A percentile compares a stretch with the other conserved stretches of the same genome.
These are phyloP conservation scores for Procavia capensis DNA, from an alignment of 2,113 vertebrate genomes.

Conservation along the genomic window DNA sequence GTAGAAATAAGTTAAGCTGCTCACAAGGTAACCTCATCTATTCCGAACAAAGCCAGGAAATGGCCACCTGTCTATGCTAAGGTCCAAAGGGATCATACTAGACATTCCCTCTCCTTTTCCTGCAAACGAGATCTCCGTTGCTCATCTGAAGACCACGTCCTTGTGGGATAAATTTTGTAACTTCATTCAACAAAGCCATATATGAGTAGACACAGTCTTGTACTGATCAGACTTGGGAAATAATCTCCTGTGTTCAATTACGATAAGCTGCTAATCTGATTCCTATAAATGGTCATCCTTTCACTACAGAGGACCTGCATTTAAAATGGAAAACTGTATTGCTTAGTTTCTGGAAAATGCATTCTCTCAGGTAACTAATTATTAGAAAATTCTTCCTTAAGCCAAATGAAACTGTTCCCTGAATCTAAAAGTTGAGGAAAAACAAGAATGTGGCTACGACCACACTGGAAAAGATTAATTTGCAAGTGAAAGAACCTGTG, in stretches of 20 bases:
- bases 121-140: not conserved
- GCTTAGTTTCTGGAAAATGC: constrained; percentile 16
- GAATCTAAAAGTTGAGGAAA: not conserved
- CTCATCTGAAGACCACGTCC: not conserved
- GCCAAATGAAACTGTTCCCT: not conserved
- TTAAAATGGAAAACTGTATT: not conserved
- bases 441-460: not conserved
- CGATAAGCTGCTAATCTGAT: not conserved
- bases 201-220: not conserved
- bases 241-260: not conserved
- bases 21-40: not conserved
- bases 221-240: not conserved
- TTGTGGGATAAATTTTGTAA: not conserved
- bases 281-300: not conserved
- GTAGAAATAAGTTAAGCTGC: not conserved
- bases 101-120: not conserved
- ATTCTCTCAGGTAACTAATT: not conserved
- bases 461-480: constrained; percentile 50
- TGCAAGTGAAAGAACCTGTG: constrained; percentile 37
- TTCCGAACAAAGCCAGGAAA: not conserved
- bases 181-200: not conserved
- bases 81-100: not conserved
- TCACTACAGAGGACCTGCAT: not conserved
- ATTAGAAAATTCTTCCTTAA: constrained; percentile 37
- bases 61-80: not conserved